Evolutionary conservation across 2,797 vertebrate species (phyloP), one percentile per base, ranked within the genome.

Genomic region (Pseudochirops corinnae): DNA sequence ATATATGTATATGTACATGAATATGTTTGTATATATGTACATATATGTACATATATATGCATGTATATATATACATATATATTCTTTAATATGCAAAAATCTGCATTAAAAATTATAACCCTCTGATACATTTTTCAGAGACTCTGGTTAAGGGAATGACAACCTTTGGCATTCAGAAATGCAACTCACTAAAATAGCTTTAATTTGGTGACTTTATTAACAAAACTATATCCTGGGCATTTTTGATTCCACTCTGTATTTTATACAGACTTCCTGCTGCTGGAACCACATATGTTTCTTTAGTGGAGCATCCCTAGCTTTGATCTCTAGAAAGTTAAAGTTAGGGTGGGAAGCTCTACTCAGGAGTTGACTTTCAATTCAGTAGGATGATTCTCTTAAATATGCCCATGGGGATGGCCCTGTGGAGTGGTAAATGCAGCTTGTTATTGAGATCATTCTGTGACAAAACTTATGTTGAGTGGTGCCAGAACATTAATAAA

Each of bases 101-200:
- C 7, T 94, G 4, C 7, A 57, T 57, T 21, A 74, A 74, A 92
- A 55, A 33, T 52, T 82, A 6, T 39, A 94, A 60, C 92, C n/a
- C 24, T 93, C 13, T n/a, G 6, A 58, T 31, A 31, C 0, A 7
- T n/a, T 91, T 74, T 31, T 56, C 5, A 93, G 24, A 4, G 91
- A 95, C 93, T 67, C 7, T 56, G 5, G 18, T 62, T 97, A 94
- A 33, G 39, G 96, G n/a, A 13, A 39, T 90, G 91, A 56, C 21
- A 92, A 67, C 50, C 1, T 93, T 46, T 53, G 93, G 50, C 39
- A 93, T 95, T 39, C 31, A 53, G 55, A 93, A 95, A 96, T 5
- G 67, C 39, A 90, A 29, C 14, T 33, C 7, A 55, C 1, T 62
- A 29, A 94, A 95, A 92, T 91, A 53, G 31, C 9, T 26, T 56